Evolutionary conservation across 2,113 vertebrate genomes (phyloP).

Genomic region (Pelecanus crispus): DNA sequence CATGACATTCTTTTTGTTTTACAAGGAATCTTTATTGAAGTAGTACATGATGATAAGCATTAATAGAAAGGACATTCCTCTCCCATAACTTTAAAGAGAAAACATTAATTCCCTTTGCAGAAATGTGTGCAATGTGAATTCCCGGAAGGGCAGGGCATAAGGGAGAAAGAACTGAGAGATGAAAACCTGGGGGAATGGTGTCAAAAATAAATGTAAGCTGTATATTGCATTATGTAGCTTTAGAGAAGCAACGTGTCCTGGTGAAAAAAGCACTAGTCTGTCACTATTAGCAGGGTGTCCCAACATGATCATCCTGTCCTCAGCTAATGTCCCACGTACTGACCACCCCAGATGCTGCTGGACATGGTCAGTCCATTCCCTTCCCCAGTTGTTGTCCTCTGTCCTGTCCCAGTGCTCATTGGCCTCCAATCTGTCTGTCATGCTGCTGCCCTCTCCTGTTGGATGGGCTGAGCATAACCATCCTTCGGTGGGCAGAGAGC

Average conservation of each 20-base stretch:
- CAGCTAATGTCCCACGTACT: neutral
- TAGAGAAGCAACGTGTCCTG: neutral
- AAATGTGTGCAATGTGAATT: constrained; percentile 29
- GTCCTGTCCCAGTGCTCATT: fast-evolving
- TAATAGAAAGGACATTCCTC: constrained; percentile 16
- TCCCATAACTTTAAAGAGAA: constrained; percentile 15
- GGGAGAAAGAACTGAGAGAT: neutral
- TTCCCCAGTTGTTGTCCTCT: neutral
- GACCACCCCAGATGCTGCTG: neutral
- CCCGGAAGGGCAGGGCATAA: neutral
- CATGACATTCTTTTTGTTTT: constrained; percentile 37
- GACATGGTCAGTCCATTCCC: neutral
- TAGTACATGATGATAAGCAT: neutral
- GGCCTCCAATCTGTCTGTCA: neutral
- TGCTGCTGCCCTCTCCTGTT: neutral
- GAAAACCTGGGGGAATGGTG: neutral
- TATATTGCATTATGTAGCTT: neutral
- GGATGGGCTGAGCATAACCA: neutral
- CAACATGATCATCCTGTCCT: neutral
- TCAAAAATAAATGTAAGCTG: neutral
- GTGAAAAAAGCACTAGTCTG: neutral
- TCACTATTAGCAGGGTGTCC: fast-evolving
- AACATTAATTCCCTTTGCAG: neutral
- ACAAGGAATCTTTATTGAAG: constrained; percentile 31
- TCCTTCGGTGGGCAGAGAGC: neutral